Conservation (phyloP, 92 coral and sea anemone species). For the Pocillopora meandrina region DNA sequence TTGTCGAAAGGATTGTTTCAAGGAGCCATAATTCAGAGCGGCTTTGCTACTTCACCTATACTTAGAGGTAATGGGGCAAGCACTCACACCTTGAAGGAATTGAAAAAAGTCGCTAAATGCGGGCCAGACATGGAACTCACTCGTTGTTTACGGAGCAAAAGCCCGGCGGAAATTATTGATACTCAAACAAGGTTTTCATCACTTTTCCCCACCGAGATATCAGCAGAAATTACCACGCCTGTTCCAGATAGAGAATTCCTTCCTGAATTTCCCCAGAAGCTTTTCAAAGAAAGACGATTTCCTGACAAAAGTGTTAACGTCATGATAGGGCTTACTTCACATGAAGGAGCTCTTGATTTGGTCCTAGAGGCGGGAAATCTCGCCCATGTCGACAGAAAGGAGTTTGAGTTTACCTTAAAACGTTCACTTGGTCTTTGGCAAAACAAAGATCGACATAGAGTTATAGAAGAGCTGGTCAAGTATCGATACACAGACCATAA, state of each 20-base stretch:
- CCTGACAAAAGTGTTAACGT: not conserved
- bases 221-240: not conserved
- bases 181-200: not conserved
- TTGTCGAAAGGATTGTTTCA: constrained; percentile 50
- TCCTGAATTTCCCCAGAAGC: constrained; percentile 1
- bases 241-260: constrained; percentile 25
- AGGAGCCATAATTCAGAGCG: constrained; percentile 43
- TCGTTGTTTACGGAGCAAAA: not conserved
- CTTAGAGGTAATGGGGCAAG: not conserved
- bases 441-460: not conserved
- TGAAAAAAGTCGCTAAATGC: not conserved
- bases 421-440: not conserved
- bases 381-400: not conserved
- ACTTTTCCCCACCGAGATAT: not conserved
- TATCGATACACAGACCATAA: constrained; percentile 10
- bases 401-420: constrained; percentile 5
- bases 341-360: not conserved
- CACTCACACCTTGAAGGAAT: not conserved
- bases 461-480: constrained; percentile 15
- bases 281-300: not conserved
- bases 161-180: constrained; percentile 15
- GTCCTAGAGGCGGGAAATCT: not conserved
- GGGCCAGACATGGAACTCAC: not conserved
- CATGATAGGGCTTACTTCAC: constrained; percentile 15
- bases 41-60: constrained; percentile 10